Evolutionary conservation across 1,140 invertebrate species (phyloP), one percentile per base, ranked within the genome.

Genomic region (Rhopalosiphum padi): DNA sequence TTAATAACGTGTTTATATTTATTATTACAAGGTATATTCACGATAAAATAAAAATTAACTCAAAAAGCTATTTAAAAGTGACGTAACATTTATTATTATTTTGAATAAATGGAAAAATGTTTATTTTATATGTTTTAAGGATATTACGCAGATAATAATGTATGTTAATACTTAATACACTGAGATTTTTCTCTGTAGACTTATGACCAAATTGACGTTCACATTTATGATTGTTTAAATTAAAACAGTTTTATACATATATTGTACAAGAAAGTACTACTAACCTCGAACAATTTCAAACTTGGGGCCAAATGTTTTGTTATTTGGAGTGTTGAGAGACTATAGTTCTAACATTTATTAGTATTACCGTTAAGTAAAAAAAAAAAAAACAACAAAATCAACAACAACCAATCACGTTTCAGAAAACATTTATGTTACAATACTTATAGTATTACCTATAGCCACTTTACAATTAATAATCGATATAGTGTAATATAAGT

Each of bases 391-490:
- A 46, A 46, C 46, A 46, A 46, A 51, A 68, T 25, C 25, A 68
- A 68, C 15, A 77, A n/a, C 30, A 77, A 77, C 60, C 60, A 77
- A 77, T 77, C 60, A 77, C 60, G 60, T 77, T 77, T 77, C 30
- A n/a, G 60, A 77, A 77, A 77, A 18, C 30, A n/a, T 77, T 77
- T 77, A 77, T 77, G 60, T 77, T 77, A n/a, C 60, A 77, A 77
- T 77, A 77, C 60, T 77, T 77, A n/a, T n/a, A 77, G 60, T 7
- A 77, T n/a, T 77, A 51, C 48, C 48, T 51, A 77, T n/a, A 77
- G 0, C 60, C 30, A 15, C 30, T 77, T 77, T 77, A 77, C 60
- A 77, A 77, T 77, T 77, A 77, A 77, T 77, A 77, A 77, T 77
- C 30, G 30, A 77, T 77, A 60, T 60, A 77, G 15, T 77, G 30